Conservation (phyloP, 2,888 invertebrate species). For the Papilio gigon region DNA sequence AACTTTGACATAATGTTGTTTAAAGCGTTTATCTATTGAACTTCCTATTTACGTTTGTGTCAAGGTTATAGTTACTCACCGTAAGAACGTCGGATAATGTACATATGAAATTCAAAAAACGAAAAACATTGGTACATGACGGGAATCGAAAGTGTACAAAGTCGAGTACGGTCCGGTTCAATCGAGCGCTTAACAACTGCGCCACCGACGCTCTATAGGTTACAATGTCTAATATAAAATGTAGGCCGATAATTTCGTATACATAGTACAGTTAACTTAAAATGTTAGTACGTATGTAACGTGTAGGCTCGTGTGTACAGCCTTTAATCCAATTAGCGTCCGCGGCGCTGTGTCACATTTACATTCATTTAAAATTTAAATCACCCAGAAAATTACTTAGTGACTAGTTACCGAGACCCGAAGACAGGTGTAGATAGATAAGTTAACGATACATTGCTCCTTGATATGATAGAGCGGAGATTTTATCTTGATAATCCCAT, state of each 20-base stretch:
- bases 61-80: not conserved
- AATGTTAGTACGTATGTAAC: too few species aligned
- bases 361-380: conserved; percentile 77
- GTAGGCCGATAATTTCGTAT: too few species aligned
- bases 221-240: too few species aligned
- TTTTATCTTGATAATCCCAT: conserved; percentile 11
- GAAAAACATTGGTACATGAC: too few species aligned
- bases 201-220: too few species aligned
- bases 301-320: conserved; percentile 45
- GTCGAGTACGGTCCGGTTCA: too few species aligned
- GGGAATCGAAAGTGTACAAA: too few species aligned
- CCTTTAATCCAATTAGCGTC: conserved; percentile 75
- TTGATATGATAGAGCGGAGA: not conserved
- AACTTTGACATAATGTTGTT: not conserved
- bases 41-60: not conserved
- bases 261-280: too few species aligned
- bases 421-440: conserved; percentile 58
- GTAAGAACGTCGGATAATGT: too few species aligned
- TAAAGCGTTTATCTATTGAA: not conserved
- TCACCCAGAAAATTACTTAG: conserved; percentile 65
- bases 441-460: conserved; percentile 31
- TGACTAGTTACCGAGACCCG: conserved; percentile 52
- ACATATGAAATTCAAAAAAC: too few species aligned
- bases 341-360: conserved; percentile 68
- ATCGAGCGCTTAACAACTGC: too few species aligned